A percentile compares a stretch with the other conserved stretches of the same genome.
These are phyloP conservation scores for Amblyjoppa fuscipennis DNA, from an alignment of 2,888 invertebrate genomes.

Conservation along the genomic window DNA sequence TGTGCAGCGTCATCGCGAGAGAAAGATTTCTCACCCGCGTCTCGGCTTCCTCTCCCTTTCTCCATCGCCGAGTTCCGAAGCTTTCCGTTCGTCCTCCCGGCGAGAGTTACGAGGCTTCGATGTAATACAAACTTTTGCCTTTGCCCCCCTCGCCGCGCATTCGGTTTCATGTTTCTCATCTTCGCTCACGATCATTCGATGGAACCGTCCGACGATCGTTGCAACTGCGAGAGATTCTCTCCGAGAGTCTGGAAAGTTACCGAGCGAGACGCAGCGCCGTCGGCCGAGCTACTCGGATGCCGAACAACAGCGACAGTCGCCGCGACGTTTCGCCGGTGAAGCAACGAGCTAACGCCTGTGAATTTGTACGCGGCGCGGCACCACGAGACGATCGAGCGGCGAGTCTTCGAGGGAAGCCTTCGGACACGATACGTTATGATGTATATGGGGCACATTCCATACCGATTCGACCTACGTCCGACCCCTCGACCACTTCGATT, in stretches of 20 bases:
- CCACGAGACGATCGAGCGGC: slow-evolving; percentile 72
- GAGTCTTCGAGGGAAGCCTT: neutral
- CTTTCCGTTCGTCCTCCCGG: slow-evolving; percentile 62
- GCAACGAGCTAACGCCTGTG: slow-evolving; percentile 63
- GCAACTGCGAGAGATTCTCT: neutral
- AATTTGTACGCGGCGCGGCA: slow-evolving; percentile 74
- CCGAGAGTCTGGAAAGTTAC: slow-evolving; percentile 65
- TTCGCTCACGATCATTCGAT: neutral
- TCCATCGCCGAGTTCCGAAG: slow-evolving; percentile 1
- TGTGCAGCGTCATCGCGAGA: neutral
- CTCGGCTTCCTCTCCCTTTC: slow-evolving; percentile 51
- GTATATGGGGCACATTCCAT: too few species aligned
- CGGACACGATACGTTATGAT: neutral
- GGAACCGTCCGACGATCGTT: neutral
- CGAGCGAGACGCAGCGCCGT: slow-evolving; percentile 57
- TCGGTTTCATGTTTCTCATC: neutral
- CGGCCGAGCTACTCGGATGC: neutral
- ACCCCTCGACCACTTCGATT: too few species aligned
- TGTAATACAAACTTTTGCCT: slow-evolving; percentile 28
- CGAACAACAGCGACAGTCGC: slow-evolving; percentile 1
- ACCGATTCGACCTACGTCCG: too few species aligned
- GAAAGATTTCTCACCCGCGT: slow-evolving; percentile 34
- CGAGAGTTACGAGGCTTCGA: slow-evolving; percentile 69
- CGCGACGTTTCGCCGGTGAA: slow-evolving; percentile 2
- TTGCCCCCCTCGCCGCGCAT: neutral